Base-by-base conservation (phyloP, 2,113 vertebrate genomes). In the Oncorhynchus clarkii region DNA sequence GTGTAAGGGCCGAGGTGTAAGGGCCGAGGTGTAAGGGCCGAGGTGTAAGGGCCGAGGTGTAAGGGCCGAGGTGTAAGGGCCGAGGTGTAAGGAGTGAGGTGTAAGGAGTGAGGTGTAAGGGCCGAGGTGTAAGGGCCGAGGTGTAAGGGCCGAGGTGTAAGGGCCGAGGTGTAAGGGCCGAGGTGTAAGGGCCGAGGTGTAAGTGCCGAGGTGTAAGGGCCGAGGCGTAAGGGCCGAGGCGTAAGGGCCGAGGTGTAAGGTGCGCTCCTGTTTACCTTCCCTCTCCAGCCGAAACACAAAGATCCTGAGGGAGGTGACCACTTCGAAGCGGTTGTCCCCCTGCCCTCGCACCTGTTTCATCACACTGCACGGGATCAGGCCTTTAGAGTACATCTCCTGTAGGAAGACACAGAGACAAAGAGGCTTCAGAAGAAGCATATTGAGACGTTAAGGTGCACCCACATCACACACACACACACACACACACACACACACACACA, bases 351-450 rank as follows among this genome's bases (percentile, higher is more conserved):
- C 90, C 72, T 94, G 89, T 75, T 88, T 90, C 87, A 99, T 74
- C 45, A 95, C 95, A n/a, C 94, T 94, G 13, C 96, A 89, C 57
- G 95, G 92, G 79, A 99, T 94, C 91, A 98, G 94, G 76, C 97
- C 97, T 90, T 97, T 99, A 39, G 97, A 99, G 88, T 98, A 99
- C 86, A 98, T 94, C 87, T 99, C 97, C 97, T 99, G 75, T 24
- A 74, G 49, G 65, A 29, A 76, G 26, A 78, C 24, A 26, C 26
- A 79, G 26, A 74, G 51, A 73, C 18, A 73, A 29, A 71, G 2
- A 72, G 67, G 45, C 64, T 5, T 2, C 66, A 85, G 14, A 80
- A 2, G 79, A 73, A 75, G 51, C 20, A 73, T 0, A 62, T 13
- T 26, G 39, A 11, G 39, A 11, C 2, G 9, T 11, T 65, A 27